phyloP scores from a whole-genome alignment of 2,797 vertebrate species.

The Hippopotamyrus pictus region DNA sequence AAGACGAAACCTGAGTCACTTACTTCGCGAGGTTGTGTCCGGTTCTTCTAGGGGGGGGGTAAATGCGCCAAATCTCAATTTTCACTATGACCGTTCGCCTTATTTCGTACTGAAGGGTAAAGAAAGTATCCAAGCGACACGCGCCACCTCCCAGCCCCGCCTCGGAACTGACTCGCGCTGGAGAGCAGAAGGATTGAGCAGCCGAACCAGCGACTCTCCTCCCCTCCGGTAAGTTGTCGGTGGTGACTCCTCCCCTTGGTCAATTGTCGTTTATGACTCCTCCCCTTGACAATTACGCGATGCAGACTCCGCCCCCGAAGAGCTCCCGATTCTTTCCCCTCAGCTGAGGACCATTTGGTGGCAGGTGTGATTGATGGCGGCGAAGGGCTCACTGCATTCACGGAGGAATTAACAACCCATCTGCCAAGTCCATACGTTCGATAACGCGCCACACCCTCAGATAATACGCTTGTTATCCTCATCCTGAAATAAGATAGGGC shows the following conservation, averaged over 20 bases:
- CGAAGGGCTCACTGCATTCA: conserved; percentile 32
- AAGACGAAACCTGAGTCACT: conserved; percentile 6
- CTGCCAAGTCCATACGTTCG: neutral
- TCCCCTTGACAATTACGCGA: conserved; percentile 25
- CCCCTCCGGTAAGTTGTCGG: conserved; percentile 21
- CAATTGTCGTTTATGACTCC: conserved; percentile 31
- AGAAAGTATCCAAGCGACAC: conserved; percentile 40
- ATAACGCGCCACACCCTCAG: conserved; percentile 5
- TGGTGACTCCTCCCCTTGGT: conserved; percentile 10
- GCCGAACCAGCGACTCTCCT: conserved; percentile 36
- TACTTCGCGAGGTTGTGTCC: conserved; percentile 33
- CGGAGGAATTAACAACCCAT: conserved; percentile 19
- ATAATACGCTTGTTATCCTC: neutral
- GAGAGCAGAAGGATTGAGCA: conserved; percentile 27
- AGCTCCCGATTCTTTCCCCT: neutral
- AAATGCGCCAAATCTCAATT: conserved; percentile 16
- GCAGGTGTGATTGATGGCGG: conserved; percentile 33
- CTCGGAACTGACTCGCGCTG: conserved; percentile 33
- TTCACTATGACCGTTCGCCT: neutral
- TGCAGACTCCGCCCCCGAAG: conserved; percentile 32
- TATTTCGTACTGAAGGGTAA: conserved; percentile 19
- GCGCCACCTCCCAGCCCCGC: conserved; percentile 35
- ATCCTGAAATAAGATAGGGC: neutral
- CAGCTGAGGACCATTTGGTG: neutral
- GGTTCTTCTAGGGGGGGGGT: conserved; percentile 17